These are phyloP conservation scores for Polydrusus tereticollis DNA, from an alignment of 2,888 invertebrate genomes.

Conservation along the genomic window DNA sequence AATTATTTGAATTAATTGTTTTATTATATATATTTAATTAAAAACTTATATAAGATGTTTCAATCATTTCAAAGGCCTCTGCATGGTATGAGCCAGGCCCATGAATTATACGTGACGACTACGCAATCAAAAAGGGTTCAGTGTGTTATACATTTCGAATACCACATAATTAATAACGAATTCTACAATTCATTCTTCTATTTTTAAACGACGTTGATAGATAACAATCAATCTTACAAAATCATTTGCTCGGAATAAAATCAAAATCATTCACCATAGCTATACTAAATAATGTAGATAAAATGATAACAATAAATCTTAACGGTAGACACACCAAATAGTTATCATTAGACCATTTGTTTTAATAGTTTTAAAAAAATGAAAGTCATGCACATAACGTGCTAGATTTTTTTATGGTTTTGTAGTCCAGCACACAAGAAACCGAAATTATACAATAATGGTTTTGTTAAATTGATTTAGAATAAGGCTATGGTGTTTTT, in stretches of 20 bases:
- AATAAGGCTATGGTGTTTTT: too few relatives aligned
- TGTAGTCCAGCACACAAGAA: not conserved
- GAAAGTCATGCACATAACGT: slow-evolving; percentile 7
- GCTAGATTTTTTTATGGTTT: not conserved
- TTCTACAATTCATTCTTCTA: slow-evolving; percentile 10
- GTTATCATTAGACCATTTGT: slow-evolving; percentile 19
- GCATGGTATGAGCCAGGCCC: not conserved
- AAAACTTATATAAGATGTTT: not conserved
- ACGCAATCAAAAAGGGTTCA: slow-evolving; percentile 3
- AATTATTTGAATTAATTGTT: not conserved
- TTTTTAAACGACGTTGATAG: slow-evolving; percentile 24
- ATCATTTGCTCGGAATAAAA: slow-evolving; percentile 22
- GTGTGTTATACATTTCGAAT: not conserved
- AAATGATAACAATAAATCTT: slow-evolving; percentile 23
- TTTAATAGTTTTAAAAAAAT: slow-evolving; percentile 13
- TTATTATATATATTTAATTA: not conserved
- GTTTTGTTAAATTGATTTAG: too few relatives aligned
- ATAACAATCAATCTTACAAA: slow-evolving; percentile 31
- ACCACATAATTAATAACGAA: slow-evolving; percentile 3
- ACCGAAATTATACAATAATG: not conserved
- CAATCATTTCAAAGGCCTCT: not conserved
- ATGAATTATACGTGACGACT: not conserved
- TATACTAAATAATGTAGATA: slow-evolving; percentile 25
- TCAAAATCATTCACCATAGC: slow-evolving; percentile 13
- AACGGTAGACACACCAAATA: slow-evolving; percentile 26